Evolutionary conservation across 1,140 invertebrate species (phyloP).

Genomic region (Solenopsis invicta): DNA sequence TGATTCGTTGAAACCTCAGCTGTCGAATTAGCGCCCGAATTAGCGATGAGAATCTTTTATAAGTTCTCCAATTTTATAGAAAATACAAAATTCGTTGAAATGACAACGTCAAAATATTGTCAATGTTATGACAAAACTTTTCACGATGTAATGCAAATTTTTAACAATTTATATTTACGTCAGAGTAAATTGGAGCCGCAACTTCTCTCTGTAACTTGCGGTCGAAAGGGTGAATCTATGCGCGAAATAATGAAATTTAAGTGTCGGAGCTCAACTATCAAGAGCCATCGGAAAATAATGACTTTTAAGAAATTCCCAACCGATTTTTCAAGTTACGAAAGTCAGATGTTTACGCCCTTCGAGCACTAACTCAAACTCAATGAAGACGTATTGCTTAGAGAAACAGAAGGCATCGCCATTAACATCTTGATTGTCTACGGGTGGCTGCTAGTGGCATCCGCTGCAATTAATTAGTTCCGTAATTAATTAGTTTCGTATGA

Average conservation of each 20-base stretch:
- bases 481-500: constrained; percentile 31
- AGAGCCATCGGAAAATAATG: not conserved
- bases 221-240: not conserved
- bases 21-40: not conserved
- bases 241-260: constrained; percentile 11
- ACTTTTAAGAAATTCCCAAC: not conserved
- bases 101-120: not conserved
- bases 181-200: not conserved
- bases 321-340: not conserved
- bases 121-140: not conserved
- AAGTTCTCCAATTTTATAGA: not conserved
- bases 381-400: not conserved
- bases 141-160: not conserved
- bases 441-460: not conserved
- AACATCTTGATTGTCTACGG: not conserved
- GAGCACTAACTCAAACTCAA: not conserved
- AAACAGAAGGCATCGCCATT: not conserved
- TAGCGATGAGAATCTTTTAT: not conserved
- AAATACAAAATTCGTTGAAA: not conserved
- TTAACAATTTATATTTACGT: constrained; percentile 28
- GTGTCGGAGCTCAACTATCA: not conserved
- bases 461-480: too few relatives aligned
- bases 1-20: not conserved
- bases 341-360: not conserved
- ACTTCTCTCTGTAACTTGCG: not conserved